Evolutionary conservation across 2,113 vertebrate species (phyloP).

Genomic region (Malurus elegans): DNA sequence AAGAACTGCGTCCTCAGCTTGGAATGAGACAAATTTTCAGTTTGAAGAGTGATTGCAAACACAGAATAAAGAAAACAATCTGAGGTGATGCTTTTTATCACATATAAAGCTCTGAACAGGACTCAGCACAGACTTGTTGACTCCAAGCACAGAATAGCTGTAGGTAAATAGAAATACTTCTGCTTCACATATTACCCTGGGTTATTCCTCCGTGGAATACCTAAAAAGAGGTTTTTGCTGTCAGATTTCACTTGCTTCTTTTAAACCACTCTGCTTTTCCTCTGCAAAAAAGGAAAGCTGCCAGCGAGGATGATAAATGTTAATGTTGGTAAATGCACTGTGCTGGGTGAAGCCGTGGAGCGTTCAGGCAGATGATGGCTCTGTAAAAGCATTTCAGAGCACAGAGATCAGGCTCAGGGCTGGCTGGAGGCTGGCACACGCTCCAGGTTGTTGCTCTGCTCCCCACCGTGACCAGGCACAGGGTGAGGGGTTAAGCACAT

Average conservation of each 20-base stretch:
- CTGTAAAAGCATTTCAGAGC: not conserved
- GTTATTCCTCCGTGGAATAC: not conserved
- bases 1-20: not conserved
- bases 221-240: not conserved
- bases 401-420: not conserved
- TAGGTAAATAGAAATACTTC: not conserved
- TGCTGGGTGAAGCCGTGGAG: not conserved
- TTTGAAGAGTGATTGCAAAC: not conserved
- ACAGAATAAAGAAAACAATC: not conserved
- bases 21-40: not conserved
- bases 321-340: not conserved
- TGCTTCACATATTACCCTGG: not conserved
- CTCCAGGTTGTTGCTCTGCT: not conserved
- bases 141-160: not conserved
- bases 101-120: not conserved
- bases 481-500: not conserved
- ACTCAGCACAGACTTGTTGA: not conserved
- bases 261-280: not conserved
- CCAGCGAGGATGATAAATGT: not conserved
- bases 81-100: not conserved
- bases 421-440: not conserved
- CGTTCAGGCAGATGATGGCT: not conserved
- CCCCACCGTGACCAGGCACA: rapidly evolving
- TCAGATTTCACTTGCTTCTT: not conserved
- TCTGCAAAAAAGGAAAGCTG: not conserved